Evolutionary conservation across 2,888 invertebrate species (phyloP), one percentile per base, ranked within the genome.

Genomic region (Drosophila nr. medialis): DNA sequence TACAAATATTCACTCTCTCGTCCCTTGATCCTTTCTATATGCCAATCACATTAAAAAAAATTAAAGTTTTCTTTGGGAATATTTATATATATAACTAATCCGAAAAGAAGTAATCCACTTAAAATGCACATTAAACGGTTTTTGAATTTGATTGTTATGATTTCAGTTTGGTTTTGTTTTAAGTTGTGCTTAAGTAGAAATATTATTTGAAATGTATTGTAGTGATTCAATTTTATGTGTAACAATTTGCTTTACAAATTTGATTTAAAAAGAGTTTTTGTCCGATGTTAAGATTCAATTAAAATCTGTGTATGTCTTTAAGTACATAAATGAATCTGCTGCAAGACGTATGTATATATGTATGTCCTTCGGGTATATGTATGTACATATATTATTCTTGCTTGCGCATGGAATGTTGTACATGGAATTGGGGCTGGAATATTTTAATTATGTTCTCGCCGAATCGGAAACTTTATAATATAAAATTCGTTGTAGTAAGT

Each of bases 371-470:
- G 18, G 10, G 15, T 48, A 48, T 18, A 27, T 3, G n/a, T 13
- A 7, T 13, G 13, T 10, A 27, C 2, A 13, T 13, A 7, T 13
- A 21, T 11, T n/a, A 21, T 13, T 21, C 10, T 56, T 5, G 18
- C 18, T 18, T 18, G 38, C 18, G 38, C 8, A 4, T 18, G 38
- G 38, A 18, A 38, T 38, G 18, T 38, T 38, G 18, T 38, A 38
- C 38, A 18, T 38, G 8, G 38, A 4, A 18, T 63, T 70, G 8
- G 32, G 30, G 30, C 2, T 13, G n/a, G 27, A 7, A 7, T 7
- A 66, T 53, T 64, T 65, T 48, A 65, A 30, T 42, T n/a, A 36
- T 65, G 34, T 45, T 65, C 51, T n/a, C 36, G 10, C n/a, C 6
- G 62, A 29, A 48, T 49, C 30, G 11, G 18, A 36, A 36, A 29